Base-by-base conservation (phyloP, 2,113 vertebrate genomes). In the Xiphophorus hellerii region DNA sequence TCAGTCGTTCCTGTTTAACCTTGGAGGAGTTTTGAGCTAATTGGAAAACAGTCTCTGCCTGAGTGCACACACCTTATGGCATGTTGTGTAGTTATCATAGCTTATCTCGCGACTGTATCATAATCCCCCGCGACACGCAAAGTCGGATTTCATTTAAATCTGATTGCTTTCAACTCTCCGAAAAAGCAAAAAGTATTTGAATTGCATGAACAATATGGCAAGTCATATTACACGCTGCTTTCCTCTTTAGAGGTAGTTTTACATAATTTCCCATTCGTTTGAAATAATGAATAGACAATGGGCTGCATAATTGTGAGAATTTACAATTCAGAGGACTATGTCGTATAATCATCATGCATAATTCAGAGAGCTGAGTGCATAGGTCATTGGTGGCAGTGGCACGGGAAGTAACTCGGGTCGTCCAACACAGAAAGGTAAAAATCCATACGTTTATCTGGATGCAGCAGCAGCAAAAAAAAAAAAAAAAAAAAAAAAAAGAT, bases 231-330 rank as follows among this genome's bases (percentile, higher is more conserved):
- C 93, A 93, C 85, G 82, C 89, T 82, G 86, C 86, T 87, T 91
- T 92, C 91, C 92, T 94, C 93, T 94, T 93, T 92, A 92, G 93
- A 95, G 92, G 91, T 91, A 91, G 83, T 93, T 94, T 95, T 90
- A 94, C 93, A 95, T 95, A 94, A 94, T 94, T 95, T 92, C 81
- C 82, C 82, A 91, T 95, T 93, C 84, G 77, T 88, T 90, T 90
- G 90, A 93, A 95, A 94, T 94, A 93, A 95, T 94, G 94, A 95
- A 95, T 95, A 94, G 93, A 94, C 93, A 93, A 94, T 93, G 88
- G 89, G 85, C 89, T 92, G 92, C 92, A 93, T 93, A 94, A 95
- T 94, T 94, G 92, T 87, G 67, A 76, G 83, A 74, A 94, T 94
- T 95, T 94, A 94, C 92, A 93, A 92, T 94, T 94, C 93, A 94